Percentiles rank a stretch among this genome's conserved stretches.
Conservation (phyloP, 2,888 invertebrate species). For the Macaria notata region DNA sequence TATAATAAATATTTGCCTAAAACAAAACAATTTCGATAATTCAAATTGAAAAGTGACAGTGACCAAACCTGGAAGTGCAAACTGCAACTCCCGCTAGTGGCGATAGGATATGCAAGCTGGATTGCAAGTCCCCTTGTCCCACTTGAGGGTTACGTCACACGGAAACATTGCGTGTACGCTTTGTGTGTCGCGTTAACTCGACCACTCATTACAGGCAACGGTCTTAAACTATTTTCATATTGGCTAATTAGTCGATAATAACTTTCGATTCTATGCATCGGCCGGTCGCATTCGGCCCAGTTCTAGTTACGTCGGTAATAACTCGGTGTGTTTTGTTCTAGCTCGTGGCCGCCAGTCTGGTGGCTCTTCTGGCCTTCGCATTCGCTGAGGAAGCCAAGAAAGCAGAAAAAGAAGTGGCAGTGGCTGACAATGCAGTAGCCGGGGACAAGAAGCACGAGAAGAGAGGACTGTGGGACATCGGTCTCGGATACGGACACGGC, state of each 20-base stretch:
- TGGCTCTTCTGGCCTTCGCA: conserved; percentile 83
- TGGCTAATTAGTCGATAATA: conserved; percentile 53
- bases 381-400: conserved; percentile 82
- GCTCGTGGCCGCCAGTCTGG: conserved; percentile 84
- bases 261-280: conserved; percentile 46
- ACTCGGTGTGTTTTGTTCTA: conserved; percentile 48
- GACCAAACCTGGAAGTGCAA: conserved; percentile 45
- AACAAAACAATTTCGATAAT: conserved; percentile 5
- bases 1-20: neutral
- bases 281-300: conserved; percentile 42
- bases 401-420: conserved; percentile 82
- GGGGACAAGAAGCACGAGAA: conserved; percentile 88
- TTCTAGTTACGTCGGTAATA: conserved; percentile 29
- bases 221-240: conserved; percentile 44
- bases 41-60: conserved; percentile 46
- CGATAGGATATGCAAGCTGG: conserved; percentile 28
- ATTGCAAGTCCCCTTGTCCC: conserved; percentile 47
- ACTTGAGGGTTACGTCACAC: conserved; percentile 54
- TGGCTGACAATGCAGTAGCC: conserved; percentile 79
- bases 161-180: conserved; percentile 58
- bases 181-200: conserved; percentile 51
- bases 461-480: conserved; percentile 84
- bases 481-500: conserved; percentile 73
- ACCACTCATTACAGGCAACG: conserved; percentile 49
- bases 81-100: conserved; percentile 16